A percentile compares a stretch with the other conserved stretches of the same genome.
phyloP scores from a whole-genome alignment of 2,797 vertebrate genomes.

The Lophius americanus region DNA sequence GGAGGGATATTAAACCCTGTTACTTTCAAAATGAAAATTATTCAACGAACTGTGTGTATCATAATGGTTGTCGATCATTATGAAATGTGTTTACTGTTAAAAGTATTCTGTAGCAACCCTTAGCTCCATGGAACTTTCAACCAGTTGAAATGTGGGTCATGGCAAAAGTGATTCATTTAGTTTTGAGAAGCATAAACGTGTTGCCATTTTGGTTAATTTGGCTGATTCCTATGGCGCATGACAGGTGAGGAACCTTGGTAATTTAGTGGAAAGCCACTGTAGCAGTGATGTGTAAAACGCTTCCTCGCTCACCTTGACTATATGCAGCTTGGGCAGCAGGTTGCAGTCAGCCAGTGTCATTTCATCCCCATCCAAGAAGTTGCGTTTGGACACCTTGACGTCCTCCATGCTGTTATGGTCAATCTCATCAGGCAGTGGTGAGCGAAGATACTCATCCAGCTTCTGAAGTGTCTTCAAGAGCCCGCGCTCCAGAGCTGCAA shows the following conservation, averaged over 20 bases:
- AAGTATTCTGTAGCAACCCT: no score
- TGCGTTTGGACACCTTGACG: constrained; percentile 86
- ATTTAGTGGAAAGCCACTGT: no score
- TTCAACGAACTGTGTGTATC: no score
- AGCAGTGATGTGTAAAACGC: not conserved
- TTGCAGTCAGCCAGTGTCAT: constrained; percentile 98
- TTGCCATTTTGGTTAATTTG: no score
- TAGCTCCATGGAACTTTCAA: no score
- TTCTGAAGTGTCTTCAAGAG: constrained; percentile 97
- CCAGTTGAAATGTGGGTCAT: not conserved
- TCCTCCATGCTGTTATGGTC: constrained; percentile 98
- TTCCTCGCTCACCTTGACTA: constrained; percentile 88
- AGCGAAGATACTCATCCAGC: constrained; percentile 93
- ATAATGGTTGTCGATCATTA: no score
- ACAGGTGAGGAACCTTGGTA: no score
- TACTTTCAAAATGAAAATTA: no score
- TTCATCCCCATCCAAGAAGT: constrained; percentile 94
- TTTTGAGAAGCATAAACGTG: not conserved
- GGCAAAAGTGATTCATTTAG: not conserved
- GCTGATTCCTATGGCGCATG: no score
- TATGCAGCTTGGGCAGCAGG: constrained; percentile 96
- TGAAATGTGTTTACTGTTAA: no score
- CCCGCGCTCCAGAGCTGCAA: constrained; percentile 88
- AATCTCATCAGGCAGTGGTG: constrained; percentile 94
- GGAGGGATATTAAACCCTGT: no score